phyloP scores from a whole-genome alignment of 2,888 invertebrate genomes.

The Cheilosia impressa region DNA sequence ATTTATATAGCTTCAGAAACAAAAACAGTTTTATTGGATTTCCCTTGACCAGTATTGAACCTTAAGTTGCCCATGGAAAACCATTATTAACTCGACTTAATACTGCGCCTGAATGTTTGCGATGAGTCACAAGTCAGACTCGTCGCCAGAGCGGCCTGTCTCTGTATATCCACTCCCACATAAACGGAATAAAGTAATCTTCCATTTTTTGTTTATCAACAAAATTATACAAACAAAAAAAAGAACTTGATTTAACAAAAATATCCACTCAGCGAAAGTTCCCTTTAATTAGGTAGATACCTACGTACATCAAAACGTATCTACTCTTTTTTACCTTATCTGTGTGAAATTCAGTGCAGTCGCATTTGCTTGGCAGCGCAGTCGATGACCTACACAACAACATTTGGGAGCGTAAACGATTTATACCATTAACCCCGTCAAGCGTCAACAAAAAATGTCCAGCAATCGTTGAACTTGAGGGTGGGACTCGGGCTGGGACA shows the following conservation, averaged over 20 bases:
- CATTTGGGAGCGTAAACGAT: constrained; percentile 62
- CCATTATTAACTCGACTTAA: not conserved
- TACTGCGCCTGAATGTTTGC: not conserved
- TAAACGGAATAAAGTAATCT: not conserved
- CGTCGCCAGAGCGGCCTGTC: not conserved
- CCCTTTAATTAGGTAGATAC: not conserved
- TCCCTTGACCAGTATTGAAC: constrained; percentile 33
- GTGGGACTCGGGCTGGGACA: constrained; percentile 27
- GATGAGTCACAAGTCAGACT: constrained; percentile 18
- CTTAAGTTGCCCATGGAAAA: constrained; percentile 7
- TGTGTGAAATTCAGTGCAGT: constrained; percentile 2
- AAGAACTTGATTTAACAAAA: constrained; percentile 18
- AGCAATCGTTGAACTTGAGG: constrained; percentile 73
- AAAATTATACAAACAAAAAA: constrained; percentile 2
- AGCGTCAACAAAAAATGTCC: constrained; percentile 49
- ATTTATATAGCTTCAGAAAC: not conserved
- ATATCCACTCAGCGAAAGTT: constrained; percentile 35
- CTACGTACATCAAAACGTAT: not conserved
- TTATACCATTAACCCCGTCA: constrained; percentile 65
- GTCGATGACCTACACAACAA: constrained; percentile 72
- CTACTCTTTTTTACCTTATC: constrained; percentile 53
- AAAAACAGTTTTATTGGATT: not conserved
- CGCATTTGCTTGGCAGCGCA: constrained; percentile 23
- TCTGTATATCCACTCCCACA: not conserved
- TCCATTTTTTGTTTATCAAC: constrained; percentile 2